Conservation (phyloP, 2,888 invertebrate genomes). For the Clusia tigrina region DNA sequence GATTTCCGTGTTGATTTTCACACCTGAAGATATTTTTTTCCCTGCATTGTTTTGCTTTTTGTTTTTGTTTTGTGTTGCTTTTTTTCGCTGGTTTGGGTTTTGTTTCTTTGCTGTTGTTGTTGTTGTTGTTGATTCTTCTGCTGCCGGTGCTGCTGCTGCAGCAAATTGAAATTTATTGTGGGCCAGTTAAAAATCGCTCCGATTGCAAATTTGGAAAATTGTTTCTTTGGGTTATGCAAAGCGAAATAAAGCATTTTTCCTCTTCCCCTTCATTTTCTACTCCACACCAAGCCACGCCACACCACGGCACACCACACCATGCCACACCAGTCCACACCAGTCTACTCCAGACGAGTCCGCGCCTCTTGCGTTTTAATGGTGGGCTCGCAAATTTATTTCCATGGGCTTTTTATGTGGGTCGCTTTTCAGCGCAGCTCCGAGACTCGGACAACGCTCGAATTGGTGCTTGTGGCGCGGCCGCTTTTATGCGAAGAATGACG, state of each 20-base stretch:
- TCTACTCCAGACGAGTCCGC: too few relatives aligned
- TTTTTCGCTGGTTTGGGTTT: constrained; percentile 53
- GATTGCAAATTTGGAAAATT: constrained; percentile 44
- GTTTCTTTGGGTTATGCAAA: constrained; percentile 12
- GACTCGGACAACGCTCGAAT: neutral
- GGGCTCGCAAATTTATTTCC: neutral
- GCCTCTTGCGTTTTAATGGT: too few relatives aligned
- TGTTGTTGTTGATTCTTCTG: constrained; percentile 23
- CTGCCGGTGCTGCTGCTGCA: constrained; percentile 32
- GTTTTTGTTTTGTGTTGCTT: constrained; percentile 17
- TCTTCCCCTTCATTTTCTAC: neutral
- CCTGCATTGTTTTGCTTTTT: constrained; percentile 44
- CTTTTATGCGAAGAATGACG: neutral
- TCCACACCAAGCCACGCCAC: neutral
- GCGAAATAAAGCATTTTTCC: neutral
- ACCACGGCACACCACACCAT: too few relatives aligned
- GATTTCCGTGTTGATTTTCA: constrained; percentile 44
- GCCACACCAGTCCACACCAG: too few relatives aligned
- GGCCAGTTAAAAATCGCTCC: constrained; percentile 44
- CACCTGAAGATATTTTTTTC: constrained; percentile 61
- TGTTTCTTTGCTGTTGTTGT: neutral
- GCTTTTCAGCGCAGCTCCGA: neutral
- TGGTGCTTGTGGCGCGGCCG: neutral
- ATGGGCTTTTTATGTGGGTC: neutral
- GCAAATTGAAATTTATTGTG: constrained; percentile 62